Evolutionary conservation across 2,113 vertebrate species (phyloP).

Genomic region (Neolamprologus tretocephalus): DNA sequence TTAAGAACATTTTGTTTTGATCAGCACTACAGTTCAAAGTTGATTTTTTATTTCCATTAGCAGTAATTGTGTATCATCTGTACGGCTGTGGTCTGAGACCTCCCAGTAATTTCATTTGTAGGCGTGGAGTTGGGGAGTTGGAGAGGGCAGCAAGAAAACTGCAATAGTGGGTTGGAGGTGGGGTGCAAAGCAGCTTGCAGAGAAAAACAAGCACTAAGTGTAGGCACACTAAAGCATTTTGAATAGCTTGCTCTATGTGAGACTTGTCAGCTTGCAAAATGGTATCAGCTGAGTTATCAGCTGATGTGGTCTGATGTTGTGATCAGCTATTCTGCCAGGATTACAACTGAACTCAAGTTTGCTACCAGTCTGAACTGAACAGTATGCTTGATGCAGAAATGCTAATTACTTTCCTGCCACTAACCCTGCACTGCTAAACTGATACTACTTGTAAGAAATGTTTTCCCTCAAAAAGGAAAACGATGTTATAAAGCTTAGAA

Average conservation of each 20-base stretch:
- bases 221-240: not conserved
- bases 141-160: not conserved
- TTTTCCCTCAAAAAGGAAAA: not conserved
- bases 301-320: not conserved
- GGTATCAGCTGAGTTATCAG: not conserved
- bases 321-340: not conserved
- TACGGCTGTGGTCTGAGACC: not conserved
- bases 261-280: not conserved
- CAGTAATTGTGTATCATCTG: not conserved
- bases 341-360: not conserved
- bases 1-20: not conserved
- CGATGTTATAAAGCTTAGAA: not conserved
- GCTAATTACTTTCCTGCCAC: not conserved
- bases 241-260: not conserved
- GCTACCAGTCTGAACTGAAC: not conserved
- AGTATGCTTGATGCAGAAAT: not conserved
- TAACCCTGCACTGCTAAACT: not conserved
- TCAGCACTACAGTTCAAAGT: not conserved
- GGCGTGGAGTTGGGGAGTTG: not conserved
- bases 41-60: not conserved
- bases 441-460: not conserved
- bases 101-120: not conserved
- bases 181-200: not conserved
- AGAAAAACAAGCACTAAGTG: not conserved
- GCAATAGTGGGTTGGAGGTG: not conserved